Percentiles rank a stretch among this genome's conserved stretches.
These are phyloP conservation scores for Mesorhabditis sp. DNA, from an alignment of 2,888 invertebrate species.

Conservation along the genomic window DNA sequence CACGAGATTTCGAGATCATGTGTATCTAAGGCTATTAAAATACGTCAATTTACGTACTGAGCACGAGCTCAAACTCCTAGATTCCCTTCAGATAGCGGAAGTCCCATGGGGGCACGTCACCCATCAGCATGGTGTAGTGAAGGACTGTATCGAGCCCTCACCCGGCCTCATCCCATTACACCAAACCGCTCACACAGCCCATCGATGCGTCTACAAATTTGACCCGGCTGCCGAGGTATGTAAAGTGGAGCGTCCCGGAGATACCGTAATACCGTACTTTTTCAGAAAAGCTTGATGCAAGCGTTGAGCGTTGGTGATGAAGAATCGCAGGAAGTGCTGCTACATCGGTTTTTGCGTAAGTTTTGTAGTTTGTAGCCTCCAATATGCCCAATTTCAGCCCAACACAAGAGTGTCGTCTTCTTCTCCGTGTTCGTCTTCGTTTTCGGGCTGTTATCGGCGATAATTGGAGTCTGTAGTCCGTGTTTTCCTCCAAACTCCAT, in stretches of 20 bases:
- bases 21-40: no score
- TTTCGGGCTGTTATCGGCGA: constrained; percentile 31
- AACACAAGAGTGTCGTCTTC: constrained; percentile 45
- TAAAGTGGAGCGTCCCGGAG: neutral
- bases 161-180: neutral
- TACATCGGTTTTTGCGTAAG: constrained; percentile 41
- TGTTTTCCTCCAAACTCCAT: constrained; percentile 44
- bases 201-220: constrained; percentile 34
- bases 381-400: constrained; percentile 25
- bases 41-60: no score
- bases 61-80: no score
- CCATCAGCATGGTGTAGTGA: constrained; percentile 43
- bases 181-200: constrained; percentile 15
- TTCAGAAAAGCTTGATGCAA: neutral
- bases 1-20: neutral
- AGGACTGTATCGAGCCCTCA: constrained; percentile 35
- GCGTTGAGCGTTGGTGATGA: constrained; percentile 30
- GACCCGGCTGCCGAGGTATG: constrained; percentile 24
- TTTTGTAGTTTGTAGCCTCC: neutral
- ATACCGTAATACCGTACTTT: neutral
- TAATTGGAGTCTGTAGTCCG: constrained; percentile 40
- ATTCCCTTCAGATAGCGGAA: constrained; percentile 25
- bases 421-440: constrained; percentile 42
- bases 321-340: constrained; percentile 24
- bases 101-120: constrained; percentile 25